phyloP scores from a whole-genome alignment of 2,888 invertebrate species.

The Ichneumon xanthorius region DNA sequence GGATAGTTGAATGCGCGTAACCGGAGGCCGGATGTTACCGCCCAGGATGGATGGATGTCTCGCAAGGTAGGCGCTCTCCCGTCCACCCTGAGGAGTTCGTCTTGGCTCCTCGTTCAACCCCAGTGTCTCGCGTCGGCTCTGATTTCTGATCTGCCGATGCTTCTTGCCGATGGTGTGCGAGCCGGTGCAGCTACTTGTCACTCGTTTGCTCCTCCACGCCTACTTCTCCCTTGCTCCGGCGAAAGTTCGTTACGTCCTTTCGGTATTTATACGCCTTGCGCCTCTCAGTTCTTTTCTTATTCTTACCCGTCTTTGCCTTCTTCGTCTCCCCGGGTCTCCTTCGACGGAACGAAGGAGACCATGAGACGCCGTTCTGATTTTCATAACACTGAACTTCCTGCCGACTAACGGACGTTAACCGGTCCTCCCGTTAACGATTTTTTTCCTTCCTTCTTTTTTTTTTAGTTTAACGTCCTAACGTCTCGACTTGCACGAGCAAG shows the following conservation, averaged over 20 bases:
- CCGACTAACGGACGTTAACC: conserved; percentile 83
- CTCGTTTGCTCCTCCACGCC: conserved; percentile 73
- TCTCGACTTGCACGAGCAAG: conserved; percentile 57
- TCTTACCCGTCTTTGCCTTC: conserved; percentile 8
- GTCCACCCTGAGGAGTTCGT: conserved; percentile 56
- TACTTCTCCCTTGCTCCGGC: conserved; percentile 68
- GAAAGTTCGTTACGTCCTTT: conserved; percentile 77
- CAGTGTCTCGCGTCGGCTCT: conserved; percentile 76
- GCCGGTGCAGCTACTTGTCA: conserved; percentile 84
- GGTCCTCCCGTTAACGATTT: conserved; percentile 68
- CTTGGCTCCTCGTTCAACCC: conserved; percentile 55
- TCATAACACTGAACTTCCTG: conserved; percentile 83
- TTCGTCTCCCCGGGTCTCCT: conserved; percentile 27
- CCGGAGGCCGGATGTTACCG: conserved; percentile 84
- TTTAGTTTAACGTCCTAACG: conserved; percentile 48
- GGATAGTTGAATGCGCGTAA: conserved; percentile 82
- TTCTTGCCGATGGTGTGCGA: conserved; percentile 56
- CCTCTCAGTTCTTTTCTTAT: conserved; percentile 46
- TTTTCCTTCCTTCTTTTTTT: conserved; percentile 18
- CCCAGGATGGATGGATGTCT: conserved; percentile 82
- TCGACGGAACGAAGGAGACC: conserved; percentile 46
- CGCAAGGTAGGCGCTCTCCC: conserved; percentile 71
- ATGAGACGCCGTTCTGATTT: conserved; percentile 77
- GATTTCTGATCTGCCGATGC: conserved; percentile 82
- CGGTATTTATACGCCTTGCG: conserved; percentile 51